Base-by-base conservation (phyloP, 2,888 invertebrate species). In the Subacronicta megacephala region DNA sequence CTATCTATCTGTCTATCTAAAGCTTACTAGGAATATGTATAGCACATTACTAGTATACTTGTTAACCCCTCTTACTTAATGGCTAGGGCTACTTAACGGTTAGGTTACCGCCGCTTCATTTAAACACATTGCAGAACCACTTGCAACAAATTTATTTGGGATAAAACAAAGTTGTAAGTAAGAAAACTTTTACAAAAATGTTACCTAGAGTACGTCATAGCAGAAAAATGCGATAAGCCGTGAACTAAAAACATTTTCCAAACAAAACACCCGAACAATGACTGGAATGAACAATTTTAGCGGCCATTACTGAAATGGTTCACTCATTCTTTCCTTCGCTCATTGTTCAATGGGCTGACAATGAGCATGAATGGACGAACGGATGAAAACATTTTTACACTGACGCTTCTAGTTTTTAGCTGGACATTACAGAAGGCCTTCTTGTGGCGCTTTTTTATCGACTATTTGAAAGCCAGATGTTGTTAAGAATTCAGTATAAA, bases 261-360 rank as follows among this genome's bases (percentile, higher is more conserved):
- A 45, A 17, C 18, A 38, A 47, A 49, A 47, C 7, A n/a, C 7
- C 2, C 13, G 46, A 57, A 57, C 51, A 62, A 62, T 62, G 40
- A 68, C 44, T 31, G 16, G 36, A 51, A 35, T 18, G 60, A 43
- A 42, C 58, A 50, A 60, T 77, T 75, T 65, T 58, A 55, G 52
- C 65, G 42, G 64, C 72, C 75, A 80, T 77, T 78, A 79, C 68
- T 51, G 52, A 50, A 58, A 69, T 65, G 57, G 71, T 53, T 45
- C 47, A 56, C 51, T 67, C 53, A 45, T 61, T 62, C 46, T 7
- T 42, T 62, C 62, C 41, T 51, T 62, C 68, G 36, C 46, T 67
- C 60, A 73, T 77, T 80, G 78, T 80, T 72, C 80, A 75, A 55
- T 61, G 71, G 56, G 38, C 55, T 16, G 62, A 67, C 73, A 78